Conservation (phyloP, 2,888 invertebrate genomes). For the Eristalinus aeneus region DNA sequence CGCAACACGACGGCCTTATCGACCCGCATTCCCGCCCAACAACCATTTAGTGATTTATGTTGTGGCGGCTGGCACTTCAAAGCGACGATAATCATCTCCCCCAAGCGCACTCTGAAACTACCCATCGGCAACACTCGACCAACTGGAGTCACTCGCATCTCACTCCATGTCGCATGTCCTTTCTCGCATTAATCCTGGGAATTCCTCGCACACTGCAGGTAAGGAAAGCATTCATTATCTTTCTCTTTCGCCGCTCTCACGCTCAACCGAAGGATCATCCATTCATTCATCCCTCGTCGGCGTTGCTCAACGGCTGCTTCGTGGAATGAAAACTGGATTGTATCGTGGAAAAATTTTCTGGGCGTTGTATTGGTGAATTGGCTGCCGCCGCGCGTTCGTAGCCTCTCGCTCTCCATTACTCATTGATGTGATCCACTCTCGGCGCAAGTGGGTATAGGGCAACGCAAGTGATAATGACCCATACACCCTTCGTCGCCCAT, state of each 20-base stretch:
- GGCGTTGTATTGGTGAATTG: slow-evolving; percentile 64
- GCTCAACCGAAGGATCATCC: neutral
- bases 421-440: slow-evolving; percentile 48
- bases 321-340: slow-evolving; percentile 22
- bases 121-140: neutral
- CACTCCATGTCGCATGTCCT: slow-evolving; percentile 3
- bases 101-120: neutral
- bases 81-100: neutral
- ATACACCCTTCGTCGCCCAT: slow-evolving; percentile 47
- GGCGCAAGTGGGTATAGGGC: slow-evolving; percentile 22
- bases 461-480: slow-evolving; percentile 67
- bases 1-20: neutral
- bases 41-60: neutral
- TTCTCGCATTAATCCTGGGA: slow-evolving; percentile 56
- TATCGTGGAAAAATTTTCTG: slow-evolving; percentile 56
- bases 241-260: neutral
- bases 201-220: slow-evolving; percentile 59
- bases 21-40: neutral
- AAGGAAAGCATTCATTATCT: slow-evolving; percentile 4
- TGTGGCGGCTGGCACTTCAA: neutral
- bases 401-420: slow-evolving; percentile 11
- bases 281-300: neutral
- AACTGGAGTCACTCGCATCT: neutral
- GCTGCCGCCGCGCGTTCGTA: neutral
- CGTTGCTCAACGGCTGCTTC: neutral